These are phyloP conservation scores for Anthophora plumipes DNA, from an alignment of 2,888 invertebrate species.

Conservation along the genomic window DNA sequence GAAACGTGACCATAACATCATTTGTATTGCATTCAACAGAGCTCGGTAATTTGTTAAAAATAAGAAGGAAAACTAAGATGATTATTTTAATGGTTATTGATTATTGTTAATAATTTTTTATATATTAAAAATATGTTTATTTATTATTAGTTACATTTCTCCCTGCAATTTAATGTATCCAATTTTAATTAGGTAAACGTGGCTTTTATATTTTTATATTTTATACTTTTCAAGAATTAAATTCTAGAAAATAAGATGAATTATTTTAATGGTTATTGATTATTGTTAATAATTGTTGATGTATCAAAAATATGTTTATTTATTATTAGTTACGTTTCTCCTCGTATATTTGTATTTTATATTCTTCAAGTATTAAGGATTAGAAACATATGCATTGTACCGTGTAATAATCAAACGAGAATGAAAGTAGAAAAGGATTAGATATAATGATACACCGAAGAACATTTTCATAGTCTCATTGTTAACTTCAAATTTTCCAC, in stretches of 20 bases:
- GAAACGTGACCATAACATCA: constrained; percentile 2
- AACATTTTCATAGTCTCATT: not conserved
- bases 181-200: not conserved
- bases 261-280: not conserved
- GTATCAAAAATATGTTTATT: not conserved
- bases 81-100: not conserved
- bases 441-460: constrained; percentile 15
- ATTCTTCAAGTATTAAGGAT: not conserved
- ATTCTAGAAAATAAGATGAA: not conserved
- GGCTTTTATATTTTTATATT: too few relatives aligned
- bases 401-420: not conserved
- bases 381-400: not conserved
- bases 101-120: too few relatives aligned
- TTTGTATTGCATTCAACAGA: not conserved
- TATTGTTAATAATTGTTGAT: not conserved
- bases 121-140: not conserved
- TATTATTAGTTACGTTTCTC: not conserved
- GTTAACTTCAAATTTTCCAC: not conserved
- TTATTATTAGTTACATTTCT: not conserved
- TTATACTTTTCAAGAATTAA: too few relatives aligned
- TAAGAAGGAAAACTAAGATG: not conserved
- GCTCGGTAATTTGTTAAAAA: not conserved
- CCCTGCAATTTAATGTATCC: not conserved
- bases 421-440: constrained; percentile 9
- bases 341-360: too few relatives aligned